These are phyloP conservation scores for Glossophaga mutica DNA, from an alignment of 2,797 vertebrate species.

Conservation along the genomic window DNA sequence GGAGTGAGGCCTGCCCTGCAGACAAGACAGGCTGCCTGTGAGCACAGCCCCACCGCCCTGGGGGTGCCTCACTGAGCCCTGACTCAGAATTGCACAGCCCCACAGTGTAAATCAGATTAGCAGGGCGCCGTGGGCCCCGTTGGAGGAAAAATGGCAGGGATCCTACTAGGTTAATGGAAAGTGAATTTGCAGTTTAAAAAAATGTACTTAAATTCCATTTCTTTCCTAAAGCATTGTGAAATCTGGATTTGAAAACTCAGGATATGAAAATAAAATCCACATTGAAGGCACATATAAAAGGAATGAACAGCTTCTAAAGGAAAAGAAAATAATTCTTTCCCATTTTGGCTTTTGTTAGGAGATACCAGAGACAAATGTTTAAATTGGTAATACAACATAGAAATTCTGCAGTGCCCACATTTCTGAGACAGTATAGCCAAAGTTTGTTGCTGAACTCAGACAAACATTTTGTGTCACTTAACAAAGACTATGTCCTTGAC, in stretches of 20 bases:
- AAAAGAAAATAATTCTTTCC: not conserved
- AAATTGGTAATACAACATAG: not conserved
- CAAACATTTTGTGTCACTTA: not conserved
- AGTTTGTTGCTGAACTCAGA: not conserved
- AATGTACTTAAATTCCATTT: not conserved
- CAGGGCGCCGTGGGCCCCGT: too few relatives aligned
- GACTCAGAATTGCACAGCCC: too few relatives aligned
- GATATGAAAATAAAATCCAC: not conserved
- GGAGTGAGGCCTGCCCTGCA: not conserved
- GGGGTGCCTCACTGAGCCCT: not conserved
- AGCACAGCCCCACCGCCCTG: not conserved
- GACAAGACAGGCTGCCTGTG: not conserved
- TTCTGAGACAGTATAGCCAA: not conserved
- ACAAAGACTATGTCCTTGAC: not conserved
- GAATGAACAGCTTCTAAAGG: not conserved
- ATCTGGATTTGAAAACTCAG: slow-evolving; percentile 2
- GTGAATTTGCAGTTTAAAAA: not conserved
- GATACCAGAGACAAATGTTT: not conserved
- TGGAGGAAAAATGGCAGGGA: not conserved
- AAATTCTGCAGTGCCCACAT: not conserved
- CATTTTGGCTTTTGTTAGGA: not conserved
- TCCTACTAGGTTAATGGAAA: not conserved
- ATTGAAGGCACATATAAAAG: not conserved
- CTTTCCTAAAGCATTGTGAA: not conserved
- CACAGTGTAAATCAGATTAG: not conserved